These are phyloP conservation scores for Drosophila ogumai DNA, from an alignment of 1,140 invertebrate species.

Conservation along the genomic window DNA sequence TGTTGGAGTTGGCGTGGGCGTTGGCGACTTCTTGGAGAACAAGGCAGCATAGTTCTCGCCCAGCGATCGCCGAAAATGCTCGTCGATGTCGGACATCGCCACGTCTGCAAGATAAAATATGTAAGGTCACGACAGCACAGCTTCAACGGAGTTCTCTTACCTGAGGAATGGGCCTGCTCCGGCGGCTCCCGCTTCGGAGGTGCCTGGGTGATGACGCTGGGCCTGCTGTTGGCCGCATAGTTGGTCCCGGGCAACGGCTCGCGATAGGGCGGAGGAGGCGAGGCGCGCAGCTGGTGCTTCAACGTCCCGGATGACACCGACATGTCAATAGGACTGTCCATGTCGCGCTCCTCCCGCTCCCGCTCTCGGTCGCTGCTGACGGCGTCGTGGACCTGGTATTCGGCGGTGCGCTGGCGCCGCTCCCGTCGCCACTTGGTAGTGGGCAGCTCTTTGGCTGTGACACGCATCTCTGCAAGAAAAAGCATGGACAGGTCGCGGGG, in stretches of 20 bases:
- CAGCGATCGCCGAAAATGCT: conserved; percentile 96
- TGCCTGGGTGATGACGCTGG: conserved; percentile 85
- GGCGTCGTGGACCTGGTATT: conserved; percentile 77
- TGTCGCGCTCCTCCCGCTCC: conserved; percentile 47
- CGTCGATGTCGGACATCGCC: conserved; percentile 95
- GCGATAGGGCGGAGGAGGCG: conserved; percentile 82
- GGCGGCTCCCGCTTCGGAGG: conserved; percentile 77
- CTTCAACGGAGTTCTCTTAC: conserved; percentile 34
- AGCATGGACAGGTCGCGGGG: conserved; percentile 8
- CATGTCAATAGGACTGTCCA: conserved; percentile 85
- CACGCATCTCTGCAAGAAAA: conserved; percentile 73
- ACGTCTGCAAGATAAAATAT: conserved; percentile 85
- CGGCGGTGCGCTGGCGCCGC: conserved; percentile 85
- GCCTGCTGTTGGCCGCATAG: conserved; percentile 70
- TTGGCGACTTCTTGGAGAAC: conserved; percentile 88
- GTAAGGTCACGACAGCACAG: background rate
- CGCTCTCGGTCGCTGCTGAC: conserved; percentile 42
- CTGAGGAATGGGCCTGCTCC: conserved; percentile 58
- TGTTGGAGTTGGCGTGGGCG: conserved; percentile 74
- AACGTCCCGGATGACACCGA: conserved; percentile 78
- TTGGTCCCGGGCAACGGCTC: conserved; percentile 75
- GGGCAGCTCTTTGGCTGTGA: conserved; percentile 87
- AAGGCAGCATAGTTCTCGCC: conserved; percentile 94
- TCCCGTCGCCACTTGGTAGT: conserved; percentile 89
- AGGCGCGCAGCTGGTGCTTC: conserved; percentile 67